Evolutionary conservation across 2,888 invertebrate genomes (phyloP).

Genomic region (Chymomyza fuscimana): DNA sequence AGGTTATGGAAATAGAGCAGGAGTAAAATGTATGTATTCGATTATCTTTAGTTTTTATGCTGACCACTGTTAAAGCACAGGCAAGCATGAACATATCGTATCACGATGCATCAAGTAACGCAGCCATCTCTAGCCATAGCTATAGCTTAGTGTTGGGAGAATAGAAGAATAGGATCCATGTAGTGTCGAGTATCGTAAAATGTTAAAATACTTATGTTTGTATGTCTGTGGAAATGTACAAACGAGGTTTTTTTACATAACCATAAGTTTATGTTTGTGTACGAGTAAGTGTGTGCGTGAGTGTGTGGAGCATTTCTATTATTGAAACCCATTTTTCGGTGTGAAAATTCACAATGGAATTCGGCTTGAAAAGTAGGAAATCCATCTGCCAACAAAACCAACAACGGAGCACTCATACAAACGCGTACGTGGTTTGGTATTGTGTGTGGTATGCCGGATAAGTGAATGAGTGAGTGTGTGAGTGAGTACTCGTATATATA

Average conservation of each 20-base stretch:
- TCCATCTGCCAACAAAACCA: slow-evolving; percentile 15
- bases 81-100: too few relatives aligned
- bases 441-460: slow-evolving; percentile 6
- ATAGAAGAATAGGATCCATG: not conserved
- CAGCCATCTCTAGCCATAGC: not conserved
- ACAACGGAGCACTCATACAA: slow-evolving; percentile 2
- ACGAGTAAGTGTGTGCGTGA: slow-evolving; percentile 45
- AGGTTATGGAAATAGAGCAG: too few relatives aligned
- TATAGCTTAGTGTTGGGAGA: not conserved
- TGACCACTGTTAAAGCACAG: too few relatives aligned
- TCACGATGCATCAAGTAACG: not conserved
- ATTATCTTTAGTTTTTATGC: too few relatives aligned
- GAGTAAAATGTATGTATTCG: too few relatives aligned
- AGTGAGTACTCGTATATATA: not conserved
- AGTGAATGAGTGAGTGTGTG: not conserved
- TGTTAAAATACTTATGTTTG: slow-evolving; percentile 12
- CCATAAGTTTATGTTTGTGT: slow-evolving; percentile 22
- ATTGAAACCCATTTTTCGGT: slow-evolving; percentile 50
- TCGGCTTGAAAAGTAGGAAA: slow-evolving; percentile 23
- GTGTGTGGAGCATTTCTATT: slow-evolving; percentile 44
- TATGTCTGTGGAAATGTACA: slow-evolving; percentile 24
- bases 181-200: not conserved
- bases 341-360: slow-evolving; percentile 29
- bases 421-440: slow-evolving; percentile 8
- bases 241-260: not conserved